Evolutionary conservation across 2,113 vertebrate genomes (phyloP).

Genomic region (Pseudonaja textilis): DNA sequence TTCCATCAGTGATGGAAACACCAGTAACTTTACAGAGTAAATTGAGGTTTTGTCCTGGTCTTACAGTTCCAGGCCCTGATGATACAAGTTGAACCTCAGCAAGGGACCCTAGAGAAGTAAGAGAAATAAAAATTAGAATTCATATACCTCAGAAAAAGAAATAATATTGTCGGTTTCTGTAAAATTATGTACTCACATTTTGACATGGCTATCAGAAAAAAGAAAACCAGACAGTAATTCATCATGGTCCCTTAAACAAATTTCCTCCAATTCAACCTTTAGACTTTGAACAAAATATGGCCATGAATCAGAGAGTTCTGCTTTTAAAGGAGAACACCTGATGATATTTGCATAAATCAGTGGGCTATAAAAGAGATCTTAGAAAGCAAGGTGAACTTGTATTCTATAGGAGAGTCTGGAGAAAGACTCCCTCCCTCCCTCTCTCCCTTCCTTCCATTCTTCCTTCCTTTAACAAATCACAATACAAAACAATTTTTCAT

Average conservation of each 20-base stretch:
- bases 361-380: no score
- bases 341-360: no score
- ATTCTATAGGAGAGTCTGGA: no score
- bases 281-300: no score
- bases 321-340: no score
- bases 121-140: background rate
- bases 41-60: background rate
- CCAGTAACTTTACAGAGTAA: constrained; percentile 16
- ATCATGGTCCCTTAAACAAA: background rate
- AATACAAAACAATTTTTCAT: no score
- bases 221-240: background rate
- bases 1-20: rapidly evolving
- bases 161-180: background rate
- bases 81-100: background rate
- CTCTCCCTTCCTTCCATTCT: no score
- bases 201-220: background rate
- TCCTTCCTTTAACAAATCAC: no score
- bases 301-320: no score
- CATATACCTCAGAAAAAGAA: rapidly evolving
- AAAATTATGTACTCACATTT: background rate
- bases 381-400: no score
- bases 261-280: no score
- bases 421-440: background rate
- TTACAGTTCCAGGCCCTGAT: constrained; percentile 9
- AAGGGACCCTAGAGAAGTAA: background rate